A percentile compares a stretch with the other conserved stretches of the same genome.
Conservation (phyloP, 2,113 vertebrate genomes). For the Camelus dromedarius region DNA sequence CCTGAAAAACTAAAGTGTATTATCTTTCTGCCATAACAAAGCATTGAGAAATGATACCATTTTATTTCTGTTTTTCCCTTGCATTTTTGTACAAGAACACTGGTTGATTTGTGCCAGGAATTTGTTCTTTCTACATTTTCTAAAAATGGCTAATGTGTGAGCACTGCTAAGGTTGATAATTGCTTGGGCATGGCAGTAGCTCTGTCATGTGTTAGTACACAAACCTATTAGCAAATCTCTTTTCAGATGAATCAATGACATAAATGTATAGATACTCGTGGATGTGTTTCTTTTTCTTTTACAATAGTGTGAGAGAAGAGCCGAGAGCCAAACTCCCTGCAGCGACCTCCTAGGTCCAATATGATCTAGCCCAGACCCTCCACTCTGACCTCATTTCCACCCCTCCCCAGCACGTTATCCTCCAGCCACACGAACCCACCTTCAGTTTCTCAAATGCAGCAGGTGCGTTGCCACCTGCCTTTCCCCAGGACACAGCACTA, state of each 20-base stretch:
- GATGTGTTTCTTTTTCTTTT: not conserved
- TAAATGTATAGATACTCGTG: not conserved
- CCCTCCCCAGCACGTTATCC: not conserved
- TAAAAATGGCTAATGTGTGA: not conserved
- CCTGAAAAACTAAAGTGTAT: not conserved
- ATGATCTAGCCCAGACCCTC: not conserved
- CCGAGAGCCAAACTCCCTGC: not conserved
- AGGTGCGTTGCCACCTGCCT: not conserved
- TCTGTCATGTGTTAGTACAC: not conserved
- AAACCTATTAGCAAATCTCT: not conserved
- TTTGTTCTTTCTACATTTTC: not conserved
- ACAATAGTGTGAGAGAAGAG: not conserved
- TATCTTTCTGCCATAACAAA: not conserved
- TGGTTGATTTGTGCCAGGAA: not conserved
- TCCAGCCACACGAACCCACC: not conserved
- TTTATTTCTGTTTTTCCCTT: not conserved
- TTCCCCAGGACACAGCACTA: not conserved
- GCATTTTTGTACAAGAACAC: not conserved
- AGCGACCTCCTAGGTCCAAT: not conserved
- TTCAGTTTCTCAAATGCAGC: not conserved
- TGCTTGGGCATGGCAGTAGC: not conserved
- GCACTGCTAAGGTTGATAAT: not conserved
- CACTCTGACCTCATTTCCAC: not conserved
- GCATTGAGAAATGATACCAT: not conserved
- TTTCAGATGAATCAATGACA: not conserved